Percentiles rank a stretch among this genome's conserved stretches.
These are phyloP conservation scores for Amblyornis subalaris DNA, from an alignment of 2,113 vertebrate species.

Conservation along the genomic window DNA sequence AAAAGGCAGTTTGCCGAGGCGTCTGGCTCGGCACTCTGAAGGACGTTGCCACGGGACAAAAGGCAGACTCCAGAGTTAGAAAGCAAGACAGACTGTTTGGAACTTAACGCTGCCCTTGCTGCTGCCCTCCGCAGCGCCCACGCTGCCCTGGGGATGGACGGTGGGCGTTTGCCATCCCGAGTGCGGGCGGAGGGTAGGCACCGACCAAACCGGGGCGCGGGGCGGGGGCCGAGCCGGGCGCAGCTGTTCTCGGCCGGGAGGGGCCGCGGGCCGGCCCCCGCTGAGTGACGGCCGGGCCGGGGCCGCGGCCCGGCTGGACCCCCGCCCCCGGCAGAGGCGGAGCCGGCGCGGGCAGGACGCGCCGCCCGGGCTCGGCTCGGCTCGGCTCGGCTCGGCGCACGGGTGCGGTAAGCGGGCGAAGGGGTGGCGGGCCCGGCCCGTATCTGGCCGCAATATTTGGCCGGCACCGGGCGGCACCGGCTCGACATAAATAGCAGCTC, in stretches of 20 bases:
- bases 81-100: not conserved
- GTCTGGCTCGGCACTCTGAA: not conserved
- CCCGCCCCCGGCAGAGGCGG: not conserved
- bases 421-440: slow-evolving; percentile 61
- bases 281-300: not conserved
- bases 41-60: not conserved
- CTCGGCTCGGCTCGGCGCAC: not conserved
- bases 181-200: not conserved
- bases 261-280: not conserved
- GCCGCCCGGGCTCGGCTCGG: too few relatives aligned
- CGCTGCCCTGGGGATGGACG: not conserved
- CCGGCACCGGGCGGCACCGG: slow-evolving; percentile 75
- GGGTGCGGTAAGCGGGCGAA: not conserved
- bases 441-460: slow-evolving; percentile 90
- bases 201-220: not conserved
- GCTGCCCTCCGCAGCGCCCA: not conserved
- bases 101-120: not conserved
- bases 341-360: not conserved
- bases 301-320: not conserved
- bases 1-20: not conserved
- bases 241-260: slow-evolving; percentile 15
- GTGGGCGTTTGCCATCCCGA: too few relatives aligned
- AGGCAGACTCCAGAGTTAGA: not conserved
- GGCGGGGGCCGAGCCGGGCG: not conserved
- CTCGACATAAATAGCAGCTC: slow-evolving; percentile 66